A percentile compares a stretch with the other conserved stretches of the same genome.
phyloP scores from a whole-genome alignment of 2,797 vertebrate species.

The Coendou prehensilis region DNA sequence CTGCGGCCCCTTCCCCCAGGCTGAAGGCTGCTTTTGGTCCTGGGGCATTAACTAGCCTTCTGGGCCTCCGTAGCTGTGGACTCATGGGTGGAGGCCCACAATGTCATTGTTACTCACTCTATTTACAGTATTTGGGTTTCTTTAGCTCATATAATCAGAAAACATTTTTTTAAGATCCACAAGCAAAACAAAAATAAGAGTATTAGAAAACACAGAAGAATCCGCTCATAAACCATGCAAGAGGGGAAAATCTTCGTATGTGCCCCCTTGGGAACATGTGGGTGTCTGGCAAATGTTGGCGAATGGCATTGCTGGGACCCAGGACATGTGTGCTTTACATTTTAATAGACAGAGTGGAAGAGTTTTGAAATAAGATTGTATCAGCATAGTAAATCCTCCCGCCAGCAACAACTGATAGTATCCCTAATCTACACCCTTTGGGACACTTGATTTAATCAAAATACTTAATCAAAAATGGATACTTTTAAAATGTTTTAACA shows the following conservation, averaged over 20 bases:
- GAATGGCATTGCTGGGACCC: neutral
- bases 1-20: neutral
- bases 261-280: neutral
- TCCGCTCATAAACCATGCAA: neutral
- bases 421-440: neutral
- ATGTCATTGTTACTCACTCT: neutral
- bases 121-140: neutral
- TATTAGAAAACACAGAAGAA: neutral
- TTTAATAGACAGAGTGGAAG: neutral
- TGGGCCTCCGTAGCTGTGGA: neutral
- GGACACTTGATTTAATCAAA: neutral
- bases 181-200: neutral
- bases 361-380: neutral
- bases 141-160: neutral
- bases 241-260: neutral
- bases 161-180: neutral
- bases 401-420: neutral
- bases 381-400: neutral
- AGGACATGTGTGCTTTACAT: neutral
- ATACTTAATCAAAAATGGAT: neutral
- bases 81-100: neutral
- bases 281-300: neutral
- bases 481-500: neutral
- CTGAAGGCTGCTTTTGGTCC: slow-evolving; percentile 37
- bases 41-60: neutral